Percentiles rank a stretch among this genome's conserved stretches.
These are phyloP conservation scores for Pantherophis guttatus DNA, from an alignment of 2,113 vertebrate species.

Conservation along the genomic window DNA sequence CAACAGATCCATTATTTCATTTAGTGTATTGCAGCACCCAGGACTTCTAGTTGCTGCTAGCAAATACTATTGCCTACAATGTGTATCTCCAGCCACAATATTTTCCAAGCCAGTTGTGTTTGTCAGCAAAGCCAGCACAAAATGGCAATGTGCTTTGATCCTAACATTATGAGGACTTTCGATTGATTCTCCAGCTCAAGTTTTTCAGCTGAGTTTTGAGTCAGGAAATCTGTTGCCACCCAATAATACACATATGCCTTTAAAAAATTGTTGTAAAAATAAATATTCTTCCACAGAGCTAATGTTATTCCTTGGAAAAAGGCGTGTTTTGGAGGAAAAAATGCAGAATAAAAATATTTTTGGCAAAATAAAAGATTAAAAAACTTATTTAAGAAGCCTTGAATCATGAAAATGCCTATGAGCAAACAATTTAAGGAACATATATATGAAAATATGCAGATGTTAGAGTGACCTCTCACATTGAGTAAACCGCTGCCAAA, in stretches of 20 bases:
- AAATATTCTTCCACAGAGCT: background rate
- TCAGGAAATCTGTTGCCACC: background rate
- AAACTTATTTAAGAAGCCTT: conserved; percentile 16
- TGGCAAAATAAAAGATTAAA: conserved; percentile 9
- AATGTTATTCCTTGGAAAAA: background rate
- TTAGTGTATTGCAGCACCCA: background rate
- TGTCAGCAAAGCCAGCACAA: background rate
- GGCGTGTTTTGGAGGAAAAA: background rate
- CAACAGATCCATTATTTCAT: background rate
- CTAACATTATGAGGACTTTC: background rate
- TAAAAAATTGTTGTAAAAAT: background rate
- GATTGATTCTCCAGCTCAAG: background rate
- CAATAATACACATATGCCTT: background rate
- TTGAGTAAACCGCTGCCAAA: background rate
- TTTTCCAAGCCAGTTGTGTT: background rate
- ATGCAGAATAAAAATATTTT: background rate
- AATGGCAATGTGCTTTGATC: background rate
- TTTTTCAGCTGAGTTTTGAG: background rate
- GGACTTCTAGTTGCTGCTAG: background rate
- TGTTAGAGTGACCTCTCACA: conserved; percentile 14
- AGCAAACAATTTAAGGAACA: conserved; percentile 2
- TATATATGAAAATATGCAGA: conserved; percentile 8
- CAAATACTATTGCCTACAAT: background rate
- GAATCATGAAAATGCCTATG: background rate
- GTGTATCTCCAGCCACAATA: background rate